phyloP scores from a whole-genome alignment of 2,888 invertebrate genomes.

The Molorchus minor region DNA sequence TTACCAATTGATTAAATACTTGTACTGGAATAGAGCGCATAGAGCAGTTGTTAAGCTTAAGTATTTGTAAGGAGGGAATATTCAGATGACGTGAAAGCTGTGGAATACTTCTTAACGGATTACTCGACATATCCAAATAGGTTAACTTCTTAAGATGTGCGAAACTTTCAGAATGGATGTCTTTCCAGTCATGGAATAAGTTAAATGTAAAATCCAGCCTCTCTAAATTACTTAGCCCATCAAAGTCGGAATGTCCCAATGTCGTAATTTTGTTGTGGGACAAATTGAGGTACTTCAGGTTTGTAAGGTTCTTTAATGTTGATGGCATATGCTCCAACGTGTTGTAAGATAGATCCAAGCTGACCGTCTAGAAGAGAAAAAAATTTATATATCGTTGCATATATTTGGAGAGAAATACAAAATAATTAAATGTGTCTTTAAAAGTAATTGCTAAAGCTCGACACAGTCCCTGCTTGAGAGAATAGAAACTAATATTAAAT shows the following conservation, averaged over 20 bases:
- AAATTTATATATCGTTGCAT: too few relatives aligned
- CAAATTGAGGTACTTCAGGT: constrained; percentile 67
- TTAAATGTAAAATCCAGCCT: constrained; percentile 72
- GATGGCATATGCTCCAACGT: constrained; percentile 67
- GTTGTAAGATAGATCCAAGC: constrained; percentile 73
- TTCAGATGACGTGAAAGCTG: constrained; percentile 61
- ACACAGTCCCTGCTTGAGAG: too few relatives aligned
- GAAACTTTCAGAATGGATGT: constrained; percentile 66
- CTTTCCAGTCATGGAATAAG: constrained; percentile 68
- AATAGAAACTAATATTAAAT: too few relatives aligned
- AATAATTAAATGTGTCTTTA: too few relatives aligned
- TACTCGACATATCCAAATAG: constrained; percentile 72
- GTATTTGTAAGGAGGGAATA: constrained; percentile 67
- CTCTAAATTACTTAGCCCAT: constrained; percentile 66
- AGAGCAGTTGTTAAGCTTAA: constrained; percentile 72
- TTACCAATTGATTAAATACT: constrained; percentile 65
- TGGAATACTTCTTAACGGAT: constrained; percentile 64
- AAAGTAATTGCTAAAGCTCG: too few relatives aligned
- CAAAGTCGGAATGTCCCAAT: constrained; percentile 43
- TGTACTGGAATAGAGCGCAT: constrained; percentile 66
- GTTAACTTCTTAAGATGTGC: constrained; percentile 65
- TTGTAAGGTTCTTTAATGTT: constrained; percentile 63
- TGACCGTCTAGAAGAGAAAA: constrained; percentile 66
- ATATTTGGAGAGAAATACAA: too few relatives aligned
- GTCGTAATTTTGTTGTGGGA: constrained; percentile 58